Evolutionary conservation across 2,888 invertebrate genomes (phyloP).

Genomic region (Pristionchus exspectatus): DNA sequence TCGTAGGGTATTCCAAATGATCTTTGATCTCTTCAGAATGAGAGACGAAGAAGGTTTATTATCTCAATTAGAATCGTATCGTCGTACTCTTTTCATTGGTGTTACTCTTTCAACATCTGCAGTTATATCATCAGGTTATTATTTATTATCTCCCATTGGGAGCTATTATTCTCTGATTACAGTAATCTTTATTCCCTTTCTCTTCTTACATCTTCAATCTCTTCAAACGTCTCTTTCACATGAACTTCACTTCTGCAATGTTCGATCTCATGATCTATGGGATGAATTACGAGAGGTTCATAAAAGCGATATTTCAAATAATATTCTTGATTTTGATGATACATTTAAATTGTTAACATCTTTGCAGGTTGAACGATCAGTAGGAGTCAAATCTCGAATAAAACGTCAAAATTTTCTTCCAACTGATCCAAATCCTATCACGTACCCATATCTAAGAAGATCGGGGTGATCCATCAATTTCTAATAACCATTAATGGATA

Average conservation of each 20-base stretch:
- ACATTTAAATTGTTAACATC: not conserved
- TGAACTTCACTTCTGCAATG: slow-evolving; percentile 63
- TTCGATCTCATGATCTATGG: slow-evolving; percentile 65
- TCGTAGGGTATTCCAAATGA: not conserved
- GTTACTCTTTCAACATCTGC: slow-evolving; percentile 50
- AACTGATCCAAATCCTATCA: slow-evolving; percentile 12
- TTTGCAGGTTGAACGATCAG: slow-evolving; percentile 34
- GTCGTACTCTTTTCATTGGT: slow-evolving; percentile 38
- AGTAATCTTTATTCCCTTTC: slow-evolving; percentile 60
- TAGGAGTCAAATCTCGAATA: slow-evolving; percentile 44
- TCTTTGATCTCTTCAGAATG: slow-evolving; percentile 36
- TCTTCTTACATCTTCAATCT: slow-evolving; percentile 62
- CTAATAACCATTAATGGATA: not conserved
- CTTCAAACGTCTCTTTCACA: slow-evolving; percentile 62
- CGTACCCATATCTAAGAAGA: slow-evolving; percentile 42
- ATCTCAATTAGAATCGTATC: slow-evolving; percentile 34
- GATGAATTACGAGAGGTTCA: slow-evolving; percentile 58
- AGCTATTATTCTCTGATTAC: not conserved
- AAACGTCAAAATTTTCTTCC: slow-evolving; percentile 53
- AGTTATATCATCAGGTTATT: slow-evolving; percentile 40
- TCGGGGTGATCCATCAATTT: not conserved
- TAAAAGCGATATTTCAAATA: too few relatives aligned
- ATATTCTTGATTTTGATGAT: not conserved
- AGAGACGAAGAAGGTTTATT: not conserved
- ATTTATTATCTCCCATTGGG: not conserved